phyloP scores from a whole-genome alignment of 1,140 invertebrate genomes.

The Drosophila serrata region DNA sequence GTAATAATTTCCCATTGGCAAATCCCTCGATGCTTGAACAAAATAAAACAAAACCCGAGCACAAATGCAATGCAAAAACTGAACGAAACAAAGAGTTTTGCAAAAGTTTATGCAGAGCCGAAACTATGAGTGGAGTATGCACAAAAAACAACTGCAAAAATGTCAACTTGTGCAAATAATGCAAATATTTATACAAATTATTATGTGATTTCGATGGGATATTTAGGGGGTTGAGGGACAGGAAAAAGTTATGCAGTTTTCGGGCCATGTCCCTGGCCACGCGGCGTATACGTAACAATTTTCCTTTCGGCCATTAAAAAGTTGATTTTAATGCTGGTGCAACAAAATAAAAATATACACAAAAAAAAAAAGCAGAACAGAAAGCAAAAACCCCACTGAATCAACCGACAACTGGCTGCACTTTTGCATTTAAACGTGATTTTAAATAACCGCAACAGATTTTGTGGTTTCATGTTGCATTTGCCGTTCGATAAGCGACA shows the following conservation, averaged over 20 bases:
- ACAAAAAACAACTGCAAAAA: slow-evolving; percentile 38
- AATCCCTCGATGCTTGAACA: slow-evolving; percentile 53
- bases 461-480: slow-evolving; percentile 79
- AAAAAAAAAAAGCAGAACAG: background rate
- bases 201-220: slow-evolving; percentile 63
- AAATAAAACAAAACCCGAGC: slow-evolving; percentile 20
- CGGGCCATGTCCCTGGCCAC: slow-evolving; percentile 36
- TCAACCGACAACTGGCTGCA: slow-evolving; percentile 36
- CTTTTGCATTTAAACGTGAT: slow-evolving; percentile 76
- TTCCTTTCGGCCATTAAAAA: slow-evolving; percentile 75
- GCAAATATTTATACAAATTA: slow-evolving; percentile 79
- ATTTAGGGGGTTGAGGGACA: slow-evolving; percentile 3
- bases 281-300: slow-evolving; percentile 66
- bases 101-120: slow-evolving; percentile 28
- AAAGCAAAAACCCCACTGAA: background rate
- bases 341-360: background rate
- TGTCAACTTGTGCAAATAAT: slow-evolving; percentile 61
- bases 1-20: slow-evolving; percentile 68
- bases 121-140: slow-evolving; percentile 6
- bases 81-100: slow-evolving; percentile 42
- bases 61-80: slow-evolving; percentile 15
- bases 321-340: slow-evolving; percentile 62
- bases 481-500: slow-evolving; percentile 73
- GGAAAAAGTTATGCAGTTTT: slow-evolving; percentile 42
- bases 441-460: slow-evolving; percentile 81